These are phyloP conservation scores for Pristis pectinata DNA, from an alignment of 2,797 vertebrate species.

Conservation along the genomic window DNA sequence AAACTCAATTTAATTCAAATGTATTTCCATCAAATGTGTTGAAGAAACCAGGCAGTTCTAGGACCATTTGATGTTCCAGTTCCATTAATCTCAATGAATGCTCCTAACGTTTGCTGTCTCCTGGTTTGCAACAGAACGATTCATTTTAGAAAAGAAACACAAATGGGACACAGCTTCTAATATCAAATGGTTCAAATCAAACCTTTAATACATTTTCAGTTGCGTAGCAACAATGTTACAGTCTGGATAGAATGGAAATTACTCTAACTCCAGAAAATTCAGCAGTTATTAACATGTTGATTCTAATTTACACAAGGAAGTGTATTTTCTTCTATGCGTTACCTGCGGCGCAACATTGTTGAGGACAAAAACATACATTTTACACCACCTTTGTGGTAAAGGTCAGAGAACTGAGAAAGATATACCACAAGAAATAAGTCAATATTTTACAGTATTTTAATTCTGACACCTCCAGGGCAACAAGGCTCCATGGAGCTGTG, in stretches of 20 bases:
- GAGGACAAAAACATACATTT: background rate
- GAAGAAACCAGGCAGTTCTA: conserved; percentile 28
- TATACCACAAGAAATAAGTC: background rate
- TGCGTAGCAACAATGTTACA: conserved; percentile 36
- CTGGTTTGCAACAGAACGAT: conserved; percentile 25
- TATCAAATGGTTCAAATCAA: conserved; percentile 33
- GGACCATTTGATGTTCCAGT: conserved; percentile 28
- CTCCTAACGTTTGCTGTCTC: conserved; percentile 21
- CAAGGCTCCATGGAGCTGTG: background rate
- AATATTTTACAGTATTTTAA: conserved; percentile 14
- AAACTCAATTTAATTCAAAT: conserved; percentile 31
- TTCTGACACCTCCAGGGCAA: background rate
- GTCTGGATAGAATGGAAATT: conserved; percentile 30
- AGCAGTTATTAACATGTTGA: conserved; percentile 22
- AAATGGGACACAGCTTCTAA: conserved; percentile 11
- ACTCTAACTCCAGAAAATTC: conserved; percentile 30
- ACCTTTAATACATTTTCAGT: conserved; percentile 37
- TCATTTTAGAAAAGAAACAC: conserved; percentile 12
- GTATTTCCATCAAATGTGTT: conserved; percentile 28
- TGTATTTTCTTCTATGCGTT: background rate
- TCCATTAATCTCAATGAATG: conserved; percentile 36
- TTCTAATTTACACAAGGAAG: conserved; percentile 13
- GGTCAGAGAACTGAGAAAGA: conserved; percentile 6
- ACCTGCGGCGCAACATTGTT: background rate
- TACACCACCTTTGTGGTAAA: background rate